Conservation (phyloP, 2,113 vertebrate species). For the Rhagologus leucostigma region DNA sequence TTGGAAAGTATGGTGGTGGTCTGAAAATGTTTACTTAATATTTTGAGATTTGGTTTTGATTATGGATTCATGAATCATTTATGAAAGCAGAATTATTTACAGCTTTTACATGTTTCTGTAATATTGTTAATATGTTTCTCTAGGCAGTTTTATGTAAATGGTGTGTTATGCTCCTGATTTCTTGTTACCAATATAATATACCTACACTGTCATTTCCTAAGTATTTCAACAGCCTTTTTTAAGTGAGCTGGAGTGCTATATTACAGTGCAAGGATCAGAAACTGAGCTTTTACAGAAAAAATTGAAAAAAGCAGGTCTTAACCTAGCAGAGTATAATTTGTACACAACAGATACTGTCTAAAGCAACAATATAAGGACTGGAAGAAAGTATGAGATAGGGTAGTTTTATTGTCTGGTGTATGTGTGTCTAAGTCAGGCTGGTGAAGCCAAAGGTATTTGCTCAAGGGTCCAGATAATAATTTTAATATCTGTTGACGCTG, state of each 20-base stretch:
- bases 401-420: conserved; percentile 49
- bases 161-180: not conserved
- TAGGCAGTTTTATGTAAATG: not conserved
- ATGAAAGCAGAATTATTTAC: not conserved
- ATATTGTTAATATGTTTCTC: not conserved
- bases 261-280: conserved; percentile 69
- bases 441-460: conserved; percentile 63
- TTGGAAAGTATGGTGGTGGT: not conserved
- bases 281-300: conserved; percentile 70
- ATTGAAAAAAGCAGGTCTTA: conserved; percentile 44
- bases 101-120: not conserved
- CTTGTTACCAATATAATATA: not conserved
- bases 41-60: not conserved
- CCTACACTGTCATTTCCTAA: not conserved
- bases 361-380: conserved; percentile 9
- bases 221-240: conserved; percentile 42
- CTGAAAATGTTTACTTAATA: not conserved
- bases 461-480: conserved; percentile 62
- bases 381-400: conserved; percentile 57
- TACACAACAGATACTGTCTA: not conserved
- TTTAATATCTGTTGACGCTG: conserved; percentile 60
- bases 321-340: conserved; percentile 32
- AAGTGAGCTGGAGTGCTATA: conserved; percentile 52
- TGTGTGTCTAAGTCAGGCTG: conserved; percentile 53
- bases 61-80: not conserved